These are phyloP conservation scores for Alviniconcha strummeri DNA, from an alignment of 2,888 invertebrate genomes.

Conservation along the genomic window DNA sequence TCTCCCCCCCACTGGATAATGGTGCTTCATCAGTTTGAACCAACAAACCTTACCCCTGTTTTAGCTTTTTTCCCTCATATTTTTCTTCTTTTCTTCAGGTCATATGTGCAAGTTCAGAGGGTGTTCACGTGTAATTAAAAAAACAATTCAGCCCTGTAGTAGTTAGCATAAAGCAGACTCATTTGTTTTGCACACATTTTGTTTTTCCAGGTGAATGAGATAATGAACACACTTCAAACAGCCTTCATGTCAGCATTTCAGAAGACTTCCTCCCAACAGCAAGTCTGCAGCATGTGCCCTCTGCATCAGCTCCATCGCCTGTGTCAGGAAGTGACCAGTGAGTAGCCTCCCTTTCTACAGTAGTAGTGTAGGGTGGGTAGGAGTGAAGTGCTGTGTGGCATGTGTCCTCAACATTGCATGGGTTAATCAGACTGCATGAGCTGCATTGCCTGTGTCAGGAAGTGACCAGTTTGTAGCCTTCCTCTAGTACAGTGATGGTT, in stretches of 20 bases:
- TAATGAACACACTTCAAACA: slow-evolving; percentile 81
- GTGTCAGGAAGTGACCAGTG: slow-evolving; percentile 76
- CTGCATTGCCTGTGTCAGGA: slow-evolving; percentile 87
- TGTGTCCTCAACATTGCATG: slow-evolving; percentile 80
- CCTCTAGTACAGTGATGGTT: neutral
- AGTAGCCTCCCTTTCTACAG: slow-evolving; percentile 12
- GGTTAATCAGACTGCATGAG: slow-evolving; percentile 83
- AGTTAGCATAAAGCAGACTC: no score
- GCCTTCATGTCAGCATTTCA: slow-evolving; percentile 77
- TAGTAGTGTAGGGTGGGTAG: neutral
- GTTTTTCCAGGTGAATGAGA: slow-evolving; percentile 76
- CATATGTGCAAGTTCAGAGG: no score
- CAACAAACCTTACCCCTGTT: no score
- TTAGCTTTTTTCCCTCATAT: no score
- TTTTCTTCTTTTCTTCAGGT: no score
- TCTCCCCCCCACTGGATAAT: no score
- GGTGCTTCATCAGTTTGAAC: no score
- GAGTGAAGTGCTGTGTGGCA: slow-evolving; percentile 82
- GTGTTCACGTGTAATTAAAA: no score
- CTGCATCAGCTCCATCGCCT: slow-evolving; percentile 96
- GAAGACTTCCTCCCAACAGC: slow-evolving; percentile 65
- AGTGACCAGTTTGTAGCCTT: slow-evolving; percentile 60
- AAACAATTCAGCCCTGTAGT: no score
- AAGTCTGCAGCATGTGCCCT: slow-evolving; percentile 94
- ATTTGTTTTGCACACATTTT: neutral